Evolutionary conservation across 2,797 vertebrate genomes (phyloP).

Genomic region (Netta rufina): DNA sequence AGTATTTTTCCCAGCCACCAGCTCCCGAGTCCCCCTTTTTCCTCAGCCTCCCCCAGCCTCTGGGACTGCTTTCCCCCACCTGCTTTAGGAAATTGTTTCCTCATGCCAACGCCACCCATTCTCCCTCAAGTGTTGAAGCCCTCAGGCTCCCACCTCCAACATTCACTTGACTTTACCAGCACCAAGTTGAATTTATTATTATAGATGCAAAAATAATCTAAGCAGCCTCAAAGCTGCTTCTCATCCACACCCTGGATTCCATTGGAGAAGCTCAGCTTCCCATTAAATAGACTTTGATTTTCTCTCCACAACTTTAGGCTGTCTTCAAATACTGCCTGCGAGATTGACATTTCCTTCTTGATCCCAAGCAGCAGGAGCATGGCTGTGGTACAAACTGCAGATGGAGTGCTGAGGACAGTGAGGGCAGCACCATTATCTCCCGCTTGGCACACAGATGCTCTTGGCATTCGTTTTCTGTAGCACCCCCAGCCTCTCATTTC

Average conservation of each 20-base stretch:
- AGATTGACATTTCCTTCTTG: background rate
- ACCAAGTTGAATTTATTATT: background rate
- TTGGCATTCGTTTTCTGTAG: background rate
- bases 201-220: background rate
- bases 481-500: background rate
- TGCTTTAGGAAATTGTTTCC: background rate
- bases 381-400: background rate
- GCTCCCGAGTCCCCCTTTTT: background rate
- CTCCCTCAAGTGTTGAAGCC: background rate
- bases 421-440: background rate
- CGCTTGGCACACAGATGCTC: background rate
- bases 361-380: background rate
- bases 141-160: background rate
- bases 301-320: background rate
- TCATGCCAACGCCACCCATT: background rate
- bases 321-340: background rate
- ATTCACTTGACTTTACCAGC: background rate
- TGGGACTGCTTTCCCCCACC: background rate
- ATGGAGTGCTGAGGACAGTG: background rate
- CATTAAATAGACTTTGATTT: background rate
- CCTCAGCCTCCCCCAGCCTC: background rate
- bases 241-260: background rate
- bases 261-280: background rate
- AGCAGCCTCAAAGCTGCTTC: background rate
- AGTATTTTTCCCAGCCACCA: background rate